Conservation (phyloP, 1,140 invertebrate genomes). For the Hyposmocoma kahamanoa region DNA sequence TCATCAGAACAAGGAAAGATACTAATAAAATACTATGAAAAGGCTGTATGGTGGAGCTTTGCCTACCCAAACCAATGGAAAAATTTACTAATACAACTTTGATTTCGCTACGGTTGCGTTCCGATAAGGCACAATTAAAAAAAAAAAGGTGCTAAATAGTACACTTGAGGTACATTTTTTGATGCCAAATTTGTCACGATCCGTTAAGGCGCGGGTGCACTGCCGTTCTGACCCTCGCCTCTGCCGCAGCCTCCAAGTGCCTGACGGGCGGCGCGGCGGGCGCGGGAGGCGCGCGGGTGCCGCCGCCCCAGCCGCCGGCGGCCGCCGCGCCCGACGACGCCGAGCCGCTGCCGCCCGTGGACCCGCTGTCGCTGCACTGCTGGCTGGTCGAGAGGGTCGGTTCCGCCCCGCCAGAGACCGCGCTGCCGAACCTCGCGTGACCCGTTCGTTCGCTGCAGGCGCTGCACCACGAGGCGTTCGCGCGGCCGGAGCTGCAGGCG, state of each 20-base stretch:
- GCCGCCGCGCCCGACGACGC: conserved; percentile 11
- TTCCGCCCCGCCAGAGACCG: no score
- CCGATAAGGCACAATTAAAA: no score
- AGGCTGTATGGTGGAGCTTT: no score
- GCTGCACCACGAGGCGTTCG: conserved; percentile 53
- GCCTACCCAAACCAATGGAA: no score
- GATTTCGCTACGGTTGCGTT: no score
- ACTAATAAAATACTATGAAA: no score
- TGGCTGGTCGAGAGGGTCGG: conserved; percentile 67
- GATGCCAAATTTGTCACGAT: no score
- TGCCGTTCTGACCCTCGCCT: conserved; percentile 74
- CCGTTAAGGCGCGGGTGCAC: conserved; percentile 63
- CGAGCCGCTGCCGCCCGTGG: conserved; percentile 34
- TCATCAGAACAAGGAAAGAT: no score
- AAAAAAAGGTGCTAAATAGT: no score
- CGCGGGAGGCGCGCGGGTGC: conserved; percentile 1
- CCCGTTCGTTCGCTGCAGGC: conserved; percentile 36
- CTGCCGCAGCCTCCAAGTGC: conserved; percentile 22
- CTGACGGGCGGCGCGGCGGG: background rate
- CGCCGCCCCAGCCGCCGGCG: background rate
- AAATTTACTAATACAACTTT: no score
- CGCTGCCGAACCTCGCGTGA: no score
- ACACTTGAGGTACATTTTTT: no score
- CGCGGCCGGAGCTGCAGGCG: conserved; percentile 30
- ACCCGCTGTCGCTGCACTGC: conserved; percentile 65